phyloP scores from a whole-genome alignment of 2,888 invertebrate species.

The Mellilla xanthometata region DNA sequence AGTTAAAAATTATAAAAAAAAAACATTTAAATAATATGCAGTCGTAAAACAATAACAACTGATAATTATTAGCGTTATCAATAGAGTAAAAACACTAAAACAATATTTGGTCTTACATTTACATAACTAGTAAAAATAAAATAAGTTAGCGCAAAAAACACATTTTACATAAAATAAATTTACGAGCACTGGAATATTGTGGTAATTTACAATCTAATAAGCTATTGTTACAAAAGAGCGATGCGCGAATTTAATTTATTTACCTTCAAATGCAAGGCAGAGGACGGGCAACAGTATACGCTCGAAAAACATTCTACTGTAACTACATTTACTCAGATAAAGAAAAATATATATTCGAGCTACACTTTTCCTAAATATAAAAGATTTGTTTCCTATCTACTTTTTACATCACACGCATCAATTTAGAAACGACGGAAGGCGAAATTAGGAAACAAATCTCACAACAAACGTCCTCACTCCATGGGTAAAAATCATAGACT shows the following conservation, averaged over 20 bases:
- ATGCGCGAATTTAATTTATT: constrained; percentile 39
- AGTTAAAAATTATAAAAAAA: too few species aligned
- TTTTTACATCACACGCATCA: constrained; percentile 68
- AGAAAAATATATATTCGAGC: constrained; percentile 56
- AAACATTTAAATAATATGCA: too few species aligned
- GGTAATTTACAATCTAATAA: too few species aligned
- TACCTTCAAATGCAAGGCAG: constrained; percentile 77
- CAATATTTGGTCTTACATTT: too few species aligned
- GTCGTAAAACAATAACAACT: too few species aligned
- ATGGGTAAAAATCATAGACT: constrained; percentile 75
- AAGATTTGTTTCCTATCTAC: constrained; percentile 65
- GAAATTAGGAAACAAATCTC: constrained; percentile 72
- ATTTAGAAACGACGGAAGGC: constrained; percentile 66
- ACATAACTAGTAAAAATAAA: too few species aligned
- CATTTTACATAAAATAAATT: too few species aligned
- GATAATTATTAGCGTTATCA: too few species aligned
- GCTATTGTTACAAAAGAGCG: background rate
- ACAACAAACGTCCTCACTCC: constrained; percentile 71
- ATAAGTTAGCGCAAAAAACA: too few species aligned
- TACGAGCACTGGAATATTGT: too few species aligned
- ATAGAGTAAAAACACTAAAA: too few species aligned
- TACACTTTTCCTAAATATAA: constrained; percentile 53
- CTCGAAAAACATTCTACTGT: constrained; percentile 71
- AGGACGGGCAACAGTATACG: constrained; percentile 70
- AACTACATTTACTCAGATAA: constrained; percentile 70